Conservation (phyloP, 2,113 vertebrate genomes). For the Eudyptes chrysolophus region DNA sequence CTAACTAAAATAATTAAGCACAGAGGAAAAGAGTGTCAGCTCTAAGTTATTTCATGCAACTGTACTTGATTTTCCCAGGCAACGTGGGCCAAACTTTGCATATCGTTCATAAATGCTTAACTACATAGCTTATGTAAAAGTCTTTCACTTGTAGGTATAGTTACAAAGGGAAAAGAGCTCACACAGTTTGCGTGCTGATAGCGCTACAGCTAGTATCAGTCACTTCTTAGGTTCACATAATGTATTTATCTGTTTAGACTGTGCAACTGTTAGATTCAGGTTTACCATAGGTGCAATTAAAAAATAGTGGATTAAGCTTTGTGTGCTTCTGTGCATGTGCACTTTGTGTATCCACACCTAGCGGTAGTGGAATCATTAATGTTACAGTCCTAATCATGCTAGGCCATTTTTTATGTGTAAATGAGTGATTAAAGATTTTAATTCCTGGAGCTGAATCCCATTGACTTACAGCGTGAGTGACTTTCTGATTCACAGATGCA, state of each 20-base stretch:
- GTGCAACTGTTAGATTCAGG: neutral
- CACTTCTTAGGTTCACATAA: neutral
- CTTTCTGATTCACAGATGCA: constrained; percentile 87
- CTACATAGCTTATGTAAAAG: neutral
- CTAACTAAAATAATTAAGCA: neutral
- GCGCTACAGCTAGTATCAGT: neutral
- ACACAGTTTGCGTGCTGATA: neutral
- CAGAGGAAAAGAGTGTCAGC: neutral
- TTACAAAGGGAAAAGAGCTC: neutral
- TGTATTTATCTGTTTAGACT: neutral
- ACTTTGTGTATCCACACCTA: neutral
- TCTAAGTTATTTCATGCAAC: neutral
- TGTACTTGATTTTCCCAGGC: neutral
- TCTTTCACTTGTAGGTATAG: neutral
- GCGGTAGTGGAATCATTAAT: neutral
- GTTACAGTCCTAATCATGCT: neutral
- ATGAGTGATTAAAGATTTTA: neutral
- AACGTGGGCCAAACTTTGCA: neutral
- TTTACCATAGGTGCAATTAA: neutral
- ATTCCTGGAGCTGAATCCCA: neutral
- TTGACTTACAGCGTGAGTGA: constrained; percentile 49
- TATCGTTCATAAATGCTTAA: neutral
- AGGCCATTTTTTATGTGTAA: neutral
- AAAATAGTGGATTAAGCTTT: neutral
- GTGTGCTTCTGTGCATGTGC: neutral